Evolutionary conservation across 2,113 vertebrate species (phyloP), one percentile per base, ranked within the genome.

Genomic region (Odocoileus hemionus): DNA sequence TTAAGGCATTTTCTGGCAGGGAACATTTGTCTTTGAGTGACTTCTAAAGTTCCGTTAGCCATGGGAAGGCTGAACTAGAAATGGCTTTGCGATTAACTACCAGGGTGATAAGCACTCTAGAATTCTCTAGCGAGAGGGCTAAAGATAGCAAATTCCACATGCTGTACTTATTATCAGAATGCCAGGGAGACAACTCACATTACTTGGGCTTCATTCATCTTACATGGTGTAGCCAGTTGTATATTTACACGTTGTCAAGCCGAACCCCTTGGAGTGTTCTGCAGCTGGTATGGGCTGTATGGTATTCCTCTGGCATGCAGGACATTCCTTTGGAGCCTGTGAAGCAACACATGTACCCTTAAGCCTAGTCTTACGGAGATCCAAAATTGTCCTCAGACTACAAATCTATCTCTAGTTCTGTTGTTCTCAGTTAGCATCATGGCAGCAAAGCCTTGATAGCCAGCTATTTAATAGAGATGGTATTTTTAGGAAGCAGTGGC

Each of bases 21-120:
- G 91, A 82, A 30, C 47, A 91, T 94, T 97, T 98, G 98, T 97
- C 92, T 98, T 67, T 97, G 97, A 98, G 90, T 97, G 96, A 97
- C 93, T 97, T 97, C 85, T 95, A 61, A 95, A 96, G 94, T 97
- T 97, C 79, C 76, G 45, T 91, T 96, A 98, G 61, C 92, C 93
- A 80, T 76, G 23, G 95, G 95, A 98, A 97, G 88, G 92, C 93
- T 93, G 74, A 94, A 96, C 86, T 94, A 61, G 92, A 97, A 95
- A 96, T 93, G 86, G 84, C 88, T 97, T 79, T 97, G 92, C 0
- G 3, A 97, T 97, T 97, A 97, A 95, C 97, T 96, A 85, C 92
- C 61, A 96, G 91, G 94, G 55, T 87, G 94, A 91, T 98, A 95
- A 98, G 90, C 45, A 96, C 92, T 55, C 28, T 61, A 95, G 93